Evolutionary conservation across 2,888 invertebrate species (phyloP).

Genomic region (Blomia tropicalis): DNA sequence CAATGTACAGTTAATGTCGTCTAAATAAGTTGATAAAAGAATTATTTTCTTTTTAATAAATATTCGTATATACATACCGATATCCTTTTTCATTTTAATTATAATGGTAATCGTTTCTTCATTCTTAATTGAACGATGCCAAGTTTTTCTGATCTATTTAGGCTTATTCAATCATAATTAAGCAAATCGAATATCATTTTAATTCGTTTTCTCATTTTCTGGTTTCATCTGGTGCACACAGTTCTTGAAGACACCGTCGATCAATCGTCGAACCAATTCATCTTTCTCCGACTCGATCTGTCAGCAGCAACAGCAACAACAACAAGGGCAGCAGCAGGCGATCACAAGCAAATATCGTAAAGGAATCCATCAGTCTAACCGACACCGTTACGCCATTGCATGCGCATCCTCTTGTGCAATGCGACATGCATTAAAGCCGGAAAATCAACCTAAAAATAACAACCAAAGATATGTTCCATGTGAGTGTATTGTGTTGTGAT

Average conservation of each 20-base stretch:
- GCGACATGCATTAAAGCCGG: constrained; percentile 63
- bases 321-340: neutral
- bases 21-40: neutral
- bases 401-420: constrained; percentile 45
- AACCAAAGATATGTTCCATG: constrained; percentile 85
- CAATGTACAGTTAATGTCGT: constrained; percentile 8
- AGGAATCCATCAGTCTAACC: neutral
- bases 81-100: neutral
- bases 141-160: no score
- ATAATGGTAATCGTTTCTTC: no score
- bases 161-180: no score
- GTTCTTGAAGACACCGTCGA: constrained; percentile 8
- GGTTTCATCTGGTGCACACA: neutral
- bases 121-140: no score
- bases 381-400: neutral
- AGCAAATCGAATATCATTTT: no score
- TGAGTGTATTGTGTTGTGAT: no score
- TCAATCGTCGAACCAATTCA: constrained; percentile 5
- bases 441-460: constrained; percentile 74
- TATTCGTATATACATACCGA: neutral
- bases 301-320: constrained; percentile 1
- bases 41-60: neutral
- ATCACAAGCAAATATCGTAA: neutral
- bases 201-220: neutral
- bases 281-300: neutral